Evolutionary conservation across 2,113 vertebrate genomes (phyloP).

Genomic region (Sinocyclocheilus anshuiensis): DNA sequence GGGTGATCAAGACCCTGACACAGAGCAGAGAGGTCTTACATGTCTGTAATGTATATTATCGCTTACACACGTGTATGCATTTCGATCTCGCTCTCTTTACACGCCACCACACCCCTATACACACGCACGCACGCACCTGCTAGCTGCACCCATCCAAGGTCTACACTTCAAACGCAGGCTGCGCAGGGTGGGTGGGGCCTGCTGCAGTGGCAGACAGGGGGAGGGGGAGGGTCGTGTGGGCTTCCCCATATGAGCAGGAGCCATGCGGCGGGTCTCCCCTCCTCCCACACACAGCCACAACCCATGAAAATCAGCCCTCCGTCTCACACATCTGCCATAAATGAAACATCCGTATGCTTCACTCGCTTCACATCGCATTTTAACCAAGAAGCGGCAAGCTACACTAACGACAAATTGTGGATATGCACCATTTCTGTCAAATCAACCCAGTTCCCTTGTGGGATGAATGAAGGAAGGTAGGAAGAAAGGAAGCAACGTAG

Average conservation of each 20-base stretch:
- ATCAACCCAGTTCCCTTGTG: neutral
- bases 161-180: constrained; percentile 40
- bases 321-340: neutral
- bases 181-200: constrained; percentile 69
- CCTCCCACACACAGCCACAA: constrained; percentile 35
- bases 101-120: constrained; percentile 2
- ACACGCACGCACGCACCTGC: constrained; percentile 26
- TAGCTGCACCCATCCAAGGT: constrained; percentile 48
- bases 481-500: neutral
- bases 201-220: constrained; percentile 70
- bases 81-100: neutral
- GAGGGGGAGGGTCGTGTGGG: constrained; percentile 22
- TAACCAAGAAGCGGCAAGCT: neutral
- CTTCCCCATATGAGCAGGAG: constrained; percentile 47
- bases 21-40: neutral
- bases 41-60: neutral
- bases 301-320: constrained; percentile 6
- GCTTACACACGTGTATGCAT: neutral
- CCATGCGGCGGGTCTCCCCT: constrained; percentile 47
- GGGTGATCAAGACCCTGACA: neutral
- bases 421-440: neutral
- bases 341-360: neutral
- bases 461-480: neutral
- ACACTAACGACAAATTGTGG: neutral
- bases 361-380: neutral